phyloP scores from a whole-genome alignment of 1,140 invertebrate genomes.

The Drosophila orosa region DNA sequence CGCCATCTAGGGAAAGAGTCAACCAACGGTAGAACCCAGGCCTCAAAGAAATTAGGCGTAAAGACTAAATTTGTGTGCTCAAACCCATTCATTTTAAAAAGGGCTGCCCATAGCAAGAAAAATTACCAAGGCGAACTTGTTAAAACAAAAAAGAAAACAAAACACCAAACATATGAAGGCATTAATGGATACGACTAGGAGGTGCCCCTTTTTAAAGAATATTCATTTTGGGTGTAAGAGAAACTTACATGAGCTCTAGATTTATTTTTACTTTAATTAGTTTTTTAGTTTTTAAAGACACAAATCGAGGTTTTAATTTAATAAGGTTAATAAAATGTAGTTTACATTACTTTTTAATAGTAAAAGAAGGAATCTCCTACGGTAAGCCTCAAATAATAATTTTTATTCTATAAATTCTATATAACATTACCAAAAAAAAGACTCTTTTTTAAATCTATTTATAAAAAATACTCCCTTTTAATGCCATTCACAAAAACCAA shows the following conservation, averaged over 20 bases:
- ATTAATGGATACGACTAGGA: not conserved
- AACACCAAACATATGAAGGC: constrained; percentile 1
- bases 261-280: not conserved
- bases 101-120: constrained; percentile 66
- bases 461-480: not conserved
- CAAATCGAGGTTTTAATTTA: not conserved
- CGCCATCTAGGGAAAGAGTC: not conserved
- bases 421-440: not conserved
- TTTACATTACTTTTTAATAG: not conserved
- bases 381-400: not conserved
- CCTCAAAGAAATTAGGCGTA: constrained; percentile 76
- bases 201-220: not conserved
- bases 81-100: constrained; percentile 77
- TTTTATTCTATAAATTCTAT: not conserved
- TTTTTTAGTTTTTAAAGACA: not conserved
- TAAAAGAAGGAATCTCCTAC: not conserved
- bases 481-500: constrained; percentile 2
- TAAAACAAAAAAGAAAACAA: constrained; percentile 23
- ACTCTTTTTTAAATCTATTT: not conserved
- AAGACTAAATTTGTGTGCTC: constrained; percentile 75
- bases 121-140: constrained; percentile 59
- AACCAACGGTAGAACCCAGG: constrained; percentile 1
- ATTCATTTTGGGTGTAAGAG: no score
- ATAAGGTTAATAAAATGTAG: no score
- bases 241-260: no score